Evolutionary conservation across 1,140 invertebrate genomes (phyloP).

Genomic region (Drosophila sturtevanti): DNA sequence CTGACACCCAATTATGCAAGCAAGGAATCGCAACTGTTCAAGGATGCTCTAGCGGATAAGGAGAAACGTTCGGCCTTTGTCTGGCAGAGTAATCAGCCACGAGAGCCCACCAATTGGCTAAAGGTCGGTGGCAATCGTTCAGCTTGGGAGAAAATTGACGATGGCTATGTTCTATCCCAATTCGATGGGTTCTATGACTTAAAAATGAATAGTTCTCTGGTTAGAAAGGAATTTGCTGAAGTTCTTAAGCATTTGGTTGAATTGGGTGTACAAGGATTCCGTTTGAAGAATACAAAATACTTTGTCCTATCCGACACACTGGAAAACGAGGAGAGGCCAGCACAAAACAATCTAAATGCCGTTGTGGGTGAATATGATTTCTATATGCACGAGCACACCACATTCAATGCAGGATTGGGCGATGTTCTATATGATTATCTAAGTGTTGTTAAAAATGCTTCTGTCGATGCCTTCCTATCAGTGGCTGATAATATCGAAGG

Average conservation of each 20-base stretch:
- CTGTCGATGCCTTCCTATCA: constrained; percentile 82
- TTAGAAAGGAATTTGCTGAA: constrained; percentile 86
- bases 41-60: constrained; percentile 63
- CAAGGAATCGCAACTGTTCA: constrained; percentile 78
- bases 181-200: constrained; percentile 86
- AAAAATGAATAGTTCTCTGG: constrained; percentile 86
- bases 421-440: constrained; percentile 85
- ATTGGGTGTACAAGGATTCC: constrained; percentile 89
- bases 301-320: constrained; percentile 85
- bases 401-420: constrained; percentile 84
- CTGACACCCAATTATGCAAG: constrained; percentile 84
- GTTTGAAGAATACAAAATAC: constrained; percentile 87
- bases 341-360: constrained; percentile 42
- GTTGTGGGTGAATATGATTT: constrained; percentile 84
- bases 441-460: constrained; percentile 84
- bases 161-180: constrained; percentile 86
- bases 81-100: constrained; percentile 44
- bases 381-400: constrained; percentile 85
- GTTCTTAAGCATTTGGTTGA: constrained; percentile 88
- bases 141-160: constrained; percentile 85
- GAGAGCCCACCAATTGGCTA: constrained; percentile 90
- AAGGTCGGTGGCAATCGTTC: constrained; percentile 82
- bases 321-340: constrained; percentile 82
- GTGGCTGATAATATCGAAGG: constrained; percentile 70
- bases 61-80: constrained; percentile 75